Percentiles rank a stretch among this genome's conserved stretches.
These are phyloP conservation scores for Brachyalestes nurse DNA, from an alignment of 2,797 vertebrate species.

Conservation along the genomic window DNA sequence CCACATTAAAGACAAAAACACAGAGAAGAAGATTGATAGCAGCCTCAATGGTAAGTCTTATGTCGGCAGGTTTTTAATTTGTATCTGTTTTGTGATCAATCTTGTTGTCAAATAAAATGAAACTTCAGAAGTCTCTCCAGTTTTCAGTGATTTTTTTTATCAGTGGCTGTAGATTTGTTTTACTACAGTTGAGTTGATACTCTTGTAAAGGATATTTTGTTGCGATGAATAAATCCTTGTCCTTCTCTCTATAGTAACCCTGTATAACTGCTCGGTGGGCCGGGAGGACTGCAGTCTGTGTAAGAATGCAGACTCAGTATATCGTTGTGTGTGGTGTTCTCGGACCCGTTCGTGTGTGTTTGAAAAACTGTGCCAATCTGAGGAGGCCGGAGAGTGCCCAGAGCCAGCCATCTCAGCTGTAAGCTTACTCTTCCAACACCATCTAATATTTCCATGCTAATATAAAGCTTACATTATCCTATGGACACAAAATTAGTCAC, in stretches of 20 bases:
- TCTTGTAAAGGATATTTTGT: neutral
- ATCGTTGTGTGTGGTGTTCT: conserved; percentile 90
- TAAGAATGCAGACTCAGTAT: conserved; percentile 81
- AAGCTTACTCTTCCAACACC: conserved; percentile 60
- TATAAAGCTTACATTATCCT: too few species aligned
- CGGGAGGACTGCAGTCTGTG: conserved; percentile 94
- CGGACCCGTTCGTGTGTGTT: conserved; percentile 84
- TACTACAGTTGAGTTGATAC: neutral
- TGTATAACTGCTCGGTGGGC: conserved; percentile 94
- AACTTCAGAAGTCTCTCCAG: neutral
- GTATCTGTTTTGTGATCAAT: neutral
- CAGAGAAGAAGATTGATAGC: conserved; percentile 90
- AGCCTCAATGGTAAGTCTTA: conserved; percentile 84
- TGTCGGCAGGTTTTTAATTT: neutral
- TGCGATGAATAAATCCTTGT: neutral
- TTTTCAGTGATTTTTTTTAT: neutral
- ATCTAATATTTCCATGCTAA: too few species aligned
- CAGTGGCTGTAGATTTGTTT: neutral
- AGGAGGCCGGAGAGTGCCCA: conserved; percentile 79
- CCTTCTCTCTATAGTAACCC: conserved; percentile 79
- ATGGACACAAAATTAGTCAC: too few species aligned
- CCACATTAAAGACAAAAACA: conserved; percentile 83
- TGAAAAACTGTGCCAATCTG: conserved; percentile 76
- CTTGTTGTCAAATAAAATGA: neutral
- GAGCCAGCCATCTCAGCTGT: conserved; percentile 83